phyloP scores from a whole-genome alignment of 2,888 invertebrate genomes.

The Polydrusus pterygomalis region DNA sequence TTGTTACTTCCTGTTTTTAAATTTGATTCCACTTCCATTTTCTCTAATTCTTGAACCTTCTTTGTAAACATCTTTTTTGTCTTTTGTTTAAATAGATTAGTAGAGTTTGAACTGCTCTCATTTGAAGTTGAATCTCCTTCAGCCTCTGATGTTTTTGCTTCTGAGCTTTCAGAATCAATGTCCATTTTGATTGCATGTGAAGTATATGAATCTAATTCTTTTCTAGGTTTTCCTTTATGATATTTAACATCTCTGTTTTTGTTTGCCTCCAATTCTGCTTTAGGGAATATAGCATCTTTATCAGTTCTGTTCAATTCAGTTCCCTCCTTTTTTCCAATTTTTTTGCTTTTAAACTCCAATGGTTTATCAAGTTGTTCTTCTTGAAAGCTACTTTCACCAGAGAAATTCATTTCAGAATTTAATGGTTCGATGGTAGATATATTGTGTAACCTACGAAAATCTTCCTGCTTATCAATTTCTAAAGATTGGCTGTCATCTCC shows the following conservation, averaged over 20 bases:
- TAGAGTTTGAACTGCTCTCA: slow-evolving; percentile 27
- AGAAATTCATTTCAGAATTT: background rate
- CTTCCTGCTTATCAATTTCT: background rate
- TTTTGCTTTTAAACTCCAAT: background rate
- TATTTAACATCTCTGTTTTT: slow-evolving; percentile 9
- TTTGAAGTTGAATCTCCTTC: slow-evolving; percentile 31
- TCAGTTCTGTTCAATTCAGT: background rate
- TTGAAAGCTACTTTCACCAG: background rate
- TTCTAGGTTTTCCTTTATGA: slow-evolving; percentile 3
- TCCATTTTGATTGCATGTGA: slow-evolving; percentile 18
- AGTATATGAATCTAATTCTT: background rate
- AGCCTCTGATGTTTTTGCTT: slow-evolving; percentile 31
- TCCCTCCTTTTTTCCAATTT: background rate
- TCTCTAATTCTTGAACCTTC: background rate
- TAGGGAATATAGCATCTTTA: background rate
- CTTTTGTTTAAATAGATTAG: slow-evolving; percentile 26
- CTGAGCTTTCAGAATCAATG: slow-evolving; percentile 33
- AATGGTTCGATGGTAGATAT: background rate
- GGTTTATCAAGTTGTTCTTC: background rate
- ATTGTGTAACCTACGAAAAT: background rate
- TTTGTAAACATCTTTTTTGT: background rate
- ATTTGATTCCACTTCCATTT: slow-evolving; percentile 11
- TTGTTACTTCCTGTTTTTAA: slow-evolving; percentile 14
- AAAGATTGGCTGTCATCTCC: slow-evolving; percentile 5
- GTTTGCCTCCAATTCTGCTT: background rate